phyloP scores from a whole-genome alignment of 2,797 vertebrate genomes.

The Pelobates cultripes region DNA sequence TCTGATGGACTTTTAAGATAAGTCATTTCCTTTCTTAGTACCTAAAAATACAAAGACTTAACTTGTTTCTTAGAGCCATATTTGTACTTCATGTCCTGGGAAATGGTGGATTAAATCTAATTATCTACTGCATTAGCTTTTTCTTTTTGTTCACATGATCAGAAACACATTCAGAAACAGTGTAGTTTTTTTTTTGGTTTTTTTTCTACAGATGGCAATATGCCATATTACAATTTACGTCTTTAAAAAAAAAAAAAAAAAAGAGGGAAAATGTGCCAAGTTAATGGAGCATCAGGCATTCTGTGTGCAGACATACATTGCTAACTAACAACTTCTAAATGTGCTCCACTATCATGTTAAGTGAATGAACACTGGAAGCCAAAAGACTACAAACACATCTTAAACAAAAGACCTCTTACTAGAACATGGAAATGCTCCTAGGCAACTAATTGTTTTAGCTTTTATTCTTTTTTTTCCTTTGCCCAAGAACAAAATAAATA shows the following conservation, averaged over 20 bases:
- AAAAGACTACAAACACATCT: not conserved
- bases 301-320: not conserved
- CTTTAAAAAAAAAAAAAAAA: too few relatives aligned
- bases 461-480: not conserved
- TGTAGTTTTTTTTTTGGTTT: constrained; percentile 11
- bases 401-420: not conserved
- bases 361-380: not conserved
- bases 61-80: constrained; percentile 35
- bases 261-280: too few relatives aligned
- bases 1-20: constrained; percentile 33
- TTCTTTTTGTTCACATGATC: constrained; percentile 40
- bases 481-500: not conserved
- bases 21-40: constrained; percentile 45
- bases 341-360: not conserved
- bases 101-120: constrained; percentile 38
- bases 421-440: not conserved
- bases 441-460: not conserved
- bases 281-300: not conserved
- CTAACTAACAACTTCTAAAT: constrained; percentile 2
- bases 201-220: not conserved
- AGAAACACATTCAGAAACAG: constrained; percentile 46
- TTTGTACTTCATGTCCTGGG: constrained; percentile 42
- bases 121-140: constrained; percentile 49
- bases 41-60: constrained; percentile 39
- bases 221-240: not conserved